A percentile compares a stretch with the other conserved stretches of the same genome.
These are phyloP conservation scores for Trissolcus brochymenae DNA, from an alignment of 2,888 invertebrate genomes.

Conservation along the genomic window DNA sequence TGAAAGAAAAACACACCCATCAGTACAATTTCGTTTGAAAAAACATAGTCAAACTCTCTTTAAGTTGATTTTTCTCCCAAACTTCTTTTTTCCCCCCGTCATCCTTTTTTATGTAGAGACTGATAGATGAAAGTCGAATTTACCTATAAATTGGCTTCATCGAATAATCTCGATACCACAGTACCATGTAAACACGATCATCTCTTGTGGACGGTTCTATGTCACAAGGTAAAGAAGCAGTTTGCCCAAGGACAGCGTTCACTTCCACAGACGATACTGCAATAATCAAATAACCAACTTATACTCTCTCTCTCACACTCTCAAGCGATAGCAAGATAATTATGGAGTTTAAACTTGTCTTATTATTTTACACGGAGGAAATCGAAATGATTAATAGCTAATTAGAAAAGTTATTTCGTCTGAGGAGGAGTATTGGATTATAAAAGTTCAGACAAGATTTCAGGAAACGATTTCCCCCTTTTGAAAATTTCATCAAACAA, in stretches of 20 bases:
- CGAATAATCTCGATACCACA: constrained; percentile 92
- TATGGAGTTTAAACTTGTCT: constrained; percentile 22
- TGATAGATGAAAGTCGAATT: constrained; percentile 57
- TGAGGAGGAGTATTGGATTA: neutral
- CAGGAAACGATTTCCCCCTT: neutral
- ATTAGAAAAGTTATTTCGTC: constrained; percentile 19
- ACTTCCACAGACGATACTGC: constrained; percentile 84
- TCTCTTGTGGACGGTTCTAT: constrained; percentile 89
- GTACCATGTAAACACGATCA: constrained; percentile 93
- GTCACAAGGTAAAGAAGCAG: constrained; percentile 92
- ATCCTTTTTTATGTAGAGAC: no score
- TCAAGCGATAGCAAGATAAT: constrained; percentile 31
- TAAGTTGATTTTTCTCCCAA: no score
- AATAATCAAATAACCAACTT: constrained; percentile 61
- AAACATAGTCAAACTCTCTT: no score
- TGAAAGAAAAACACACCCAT: constrained; percentile 21
- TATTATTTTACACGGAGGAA: constrained; percentile 25
- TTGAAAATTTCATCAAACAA: neutral
- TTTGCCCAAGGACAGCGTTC: constrained; percentile 89
- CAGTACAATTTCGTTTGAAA: neutral
- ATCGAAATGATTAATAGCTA: constrained; percentile 28
- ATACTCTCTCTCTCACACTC: constrained; percentile 3
- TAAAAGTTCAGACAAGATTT: neutral
- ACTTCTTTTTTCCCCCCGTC: no score
- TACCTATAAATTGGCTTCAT: constrained; percentile 95